phyloP scores from a whole-genome alignment of 2,888 invertebrate species.

The Scaptomyza caliginosa region DNA sequence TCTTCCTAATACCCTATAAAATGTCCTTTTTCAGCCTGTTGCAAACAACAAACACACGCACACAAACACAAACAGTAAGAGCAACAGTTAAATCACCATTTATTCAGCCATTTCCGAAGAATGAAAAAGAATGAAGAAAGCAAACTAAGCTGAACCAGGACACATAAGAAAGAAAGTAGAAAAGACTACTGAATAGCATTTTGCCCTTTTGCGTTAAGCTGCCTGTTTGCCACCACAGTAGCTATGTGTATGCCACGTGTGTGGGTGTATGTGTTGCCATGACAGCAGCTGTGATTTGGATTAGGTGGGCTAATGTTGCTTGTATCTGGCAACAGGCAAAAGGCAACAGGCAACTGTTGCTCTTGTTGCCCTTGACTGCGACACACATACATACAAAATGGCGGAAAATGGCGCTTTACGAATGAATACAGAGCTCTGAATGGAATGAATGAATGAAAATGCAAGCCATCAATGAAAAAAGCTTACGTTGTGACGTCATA shows the following conservation, averaged over 20 bases:
- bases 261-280: constrained; percentile 39
- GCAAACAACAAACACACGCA: not conserved
- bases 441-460: constrained; percentile 45
- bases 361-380: constrained; percentile 1
- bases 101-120: not conserved
- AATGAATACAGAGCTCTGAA: constrained; percentile 7
- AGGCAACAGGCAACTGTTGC: constrained; percentile 46
- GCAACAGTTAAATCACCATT: not conserved
- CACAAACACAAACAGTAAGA: not conserved
- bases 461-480: constrained; percentile 63
- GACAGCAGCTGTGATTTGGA: constrained; percentile 18
- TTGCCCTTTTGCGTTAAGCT: constrained; percentile 71
- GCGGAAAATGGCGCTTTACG: constrained; percentile 34
- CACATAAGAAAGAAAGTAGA: not conserved
- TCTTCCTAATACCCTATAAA: too few species aligned
- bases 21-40: not conserved
- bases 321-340: constrained; percentile 25
- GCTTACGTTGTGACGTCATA: constrained; percentile 51
- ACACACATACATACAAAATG: constrained; percentile 37
- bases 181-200: constrained; percentile 23
- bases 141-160: not conserved
- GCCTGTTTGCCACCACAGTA: constrained; percentile 6
- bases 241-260: constrained; percentile 43
- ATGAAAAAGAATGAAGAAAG: not conserved
- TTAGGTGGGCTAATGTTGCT: not conserved